Conservation (phyloP, 2,888 invertebrate species). For the Dyspetes luteomarginatus region DNA sequence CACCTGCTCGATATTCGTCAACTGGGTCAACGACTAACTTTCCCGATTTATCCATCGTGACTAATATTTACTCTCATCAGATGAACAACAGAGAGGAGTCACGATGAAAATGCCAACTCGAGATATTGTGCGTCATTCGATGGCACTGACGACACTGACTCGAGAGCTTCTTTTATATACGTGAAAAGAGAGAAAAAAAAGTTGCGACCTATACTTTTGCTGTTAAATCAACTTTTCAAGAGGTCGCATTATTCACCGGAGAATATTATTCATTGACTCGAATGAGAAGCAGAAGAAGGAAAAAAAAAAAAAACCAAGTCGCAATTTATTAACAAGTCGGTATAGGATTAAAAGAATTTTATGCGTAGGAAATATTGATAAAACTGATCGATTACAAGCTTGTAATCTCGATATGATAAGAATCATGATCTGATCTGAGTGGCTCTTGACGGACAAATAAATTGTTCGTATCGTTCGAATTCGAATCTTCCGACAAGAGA, state of each 20-base stretch:
- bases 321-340: slow-evolving; percentile 1
- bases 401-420: slow-evolving; percentile 23
- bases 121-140: slow-evolving; percentile 43
- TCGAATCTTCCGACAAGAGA: background rate
- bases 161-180: background rate
- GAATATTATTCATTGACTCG: background rate
- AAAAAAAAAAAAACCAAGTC: slow-evolving; percentile 3
- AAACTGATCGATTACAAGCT: slow-evolving; percentile 23
- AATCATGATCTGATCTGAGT: slow-evolving; percentile 24
- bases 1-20: slow-evolving; percentile 28
- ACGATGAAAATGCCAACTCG: background rate
- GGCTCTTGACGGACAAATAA: slow-evolving; percentile 29
- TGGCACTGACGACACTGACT: background rate
- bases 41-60: slow-evolving; percentile 5
- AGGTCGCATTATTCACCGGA: slow-evolving; percentile 13
- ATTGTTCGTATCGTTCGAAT: background rate
- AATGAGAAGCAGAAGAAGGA: background rate
- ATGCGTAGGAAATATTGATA: background rate
- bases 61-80: slow-evolving; percentile 7
- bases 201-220: background rate
- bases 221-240: too few species aligned
- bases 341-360: too few species aligned
- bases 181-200: slow-evolving; percentile 1
- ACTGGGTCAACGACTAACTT: slow-evolving; percentile 35
- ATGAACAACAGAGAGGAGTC: slow-evolving; percentile 17